A percentile compares a stretch with the other conserved stretches of the same genome.
These are phyloP conservation scores for Serranus cabrilla DNA, from an alignment of 2,797 vertebrate species.

Conservation along the genomic window DNA sequence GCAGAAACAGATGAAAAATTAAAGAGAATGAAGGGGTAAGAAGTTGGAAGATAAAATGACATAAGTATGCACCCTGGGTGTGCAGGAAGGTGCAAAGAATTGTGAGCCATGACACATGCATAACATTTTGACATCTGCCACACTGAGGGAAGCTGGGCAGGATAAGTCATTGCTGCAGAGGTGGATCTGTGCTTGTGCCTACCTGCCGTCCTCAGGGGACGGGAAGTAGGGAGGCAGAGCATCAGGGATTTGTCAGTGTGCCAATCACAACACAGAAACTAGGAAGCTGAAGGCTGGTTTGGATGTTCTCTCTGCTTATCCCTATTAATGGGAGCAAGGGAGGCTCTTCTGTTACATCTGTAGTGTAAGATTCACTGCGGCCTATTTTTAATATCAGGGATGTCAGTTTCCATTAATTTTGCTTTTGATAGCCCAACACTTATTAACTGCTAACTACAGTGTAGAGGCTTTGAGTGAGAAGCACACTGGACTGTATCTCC, in stretches of 20 bases:
- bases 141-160: constrained; percentile 2
- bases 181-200: constrained; percentile 18
- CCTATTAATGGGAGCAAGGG: background rate
- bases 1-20: background rate
- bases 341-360: background rate
- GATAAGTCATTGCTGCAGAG: constrained; percentile 21
- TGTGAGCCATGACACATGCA: background rate
- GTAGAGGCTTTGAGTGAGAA: too few species aligned
- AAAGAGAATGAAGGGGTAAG: background rate
- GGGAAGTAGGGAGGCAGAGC: constrained; percentile 19
- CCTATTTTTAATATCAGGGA: too few species aligned
- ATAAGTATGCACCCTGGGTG: background rate
- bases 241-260: constrained; percentile 25
- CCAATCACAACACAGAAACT: constrained; percentile 36
- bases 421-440: too few species aligned
- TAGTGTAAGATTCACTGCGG: background rate
- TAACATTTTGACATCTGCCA: constrained; percentile 37
- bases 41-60: background rate
- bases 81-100: background rate
- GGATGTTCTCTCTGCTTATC: background rate
- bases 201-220: constrained; percentile 17
- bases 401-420: too few species aligned
- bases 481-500: too few species aligned
- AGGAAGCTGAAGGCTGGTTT: constrained; percentile 4
- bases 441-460: too few species aligned